A percentile compares a stretch with the other conserved stretches of the same genome.
Conservation (phyloP, 2,797 vertebrate species). For the Muscicapa striata region DNA sequence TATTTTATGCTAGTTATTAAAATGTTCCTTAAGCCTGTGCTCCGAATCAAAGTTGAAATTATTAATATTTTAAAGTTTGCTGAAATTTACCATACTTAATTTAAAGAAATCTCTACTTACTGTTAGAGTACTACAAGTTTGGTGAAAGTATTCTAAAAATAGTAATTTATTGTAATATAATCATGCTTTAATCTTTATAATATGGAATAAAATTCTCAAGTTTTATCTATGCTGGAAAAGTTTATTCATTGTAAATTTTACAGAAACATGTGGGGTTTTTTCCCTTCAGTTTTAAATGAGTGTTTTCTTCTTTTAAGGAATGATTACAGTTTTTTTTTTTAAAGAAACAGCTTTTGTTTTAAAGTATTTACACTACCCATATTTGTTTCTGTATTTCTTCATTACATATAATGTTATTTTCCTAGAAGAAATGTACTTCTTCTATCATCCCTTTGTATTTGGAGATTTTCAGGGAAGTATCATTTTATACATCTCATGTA, state of each 20-base stretch:
- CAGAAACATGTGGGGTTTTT: not conserved
- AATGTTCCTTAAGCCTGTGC: not conserved
- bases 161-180: not conserved
- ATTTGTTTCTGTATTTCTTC: not conserved
- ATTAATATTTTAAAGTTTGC: not conserved
- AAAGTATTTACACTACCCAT: not conserved
- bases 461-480: not conserved
- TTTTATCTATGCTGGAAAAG: not conserved
- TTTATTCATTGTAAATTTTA: not conserved
- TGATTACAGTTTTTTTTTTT: not conserved
- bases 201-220: not conserved
- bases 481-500: not conserved
- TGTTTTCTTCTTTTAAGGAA: not conserved
- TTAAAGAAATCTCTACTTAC: not conserved
- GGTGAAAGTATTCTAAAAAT: not conserved
- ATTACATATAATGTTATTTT: not conserved
- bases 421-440: not conserved
- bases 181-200: not conserved
- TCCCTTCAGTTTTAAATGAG: not conserved
- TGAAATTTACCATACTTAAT: not conserved
- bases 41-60: not conserved
- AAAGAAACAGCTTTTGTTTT: not conserved
- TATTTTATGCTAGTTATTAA: constrained; percentile 16
- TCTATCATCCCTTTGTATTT: not conserved
- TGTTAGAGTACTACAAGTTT: not conserved